Evolutionary conservation across 2,797 vertebrate species (phyloP).

Genomic region (Lophius americanus): DNA sequence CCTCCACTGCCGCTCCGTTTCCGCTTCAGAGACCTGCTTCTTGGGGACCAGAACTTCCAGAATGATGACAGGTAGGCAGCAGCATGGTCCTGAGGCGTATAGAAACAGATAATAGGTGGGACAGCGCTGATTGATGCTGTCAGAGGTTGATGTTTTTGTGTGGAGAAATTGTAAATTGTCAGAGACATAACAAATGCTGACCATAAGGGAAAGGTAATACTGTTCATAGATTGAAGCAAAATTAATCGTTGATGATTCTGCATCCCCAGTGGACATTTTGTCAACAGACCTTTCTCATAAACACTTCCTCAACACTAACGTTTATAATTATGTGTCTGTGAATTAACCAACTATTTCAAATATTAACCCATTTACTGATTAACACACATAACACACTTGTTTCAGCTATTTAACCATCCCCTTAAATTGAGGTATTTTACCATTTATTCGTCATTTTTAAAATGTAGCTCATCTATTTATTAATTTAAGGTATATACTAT

Average conservation of each 20-base stretch:
- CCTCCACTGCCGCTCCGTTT: conserved; percentile 90
- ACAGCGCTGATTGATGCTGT: not conserved
- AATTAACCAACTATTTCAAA: not conserved
- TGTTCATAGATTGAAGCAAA: not conserved
- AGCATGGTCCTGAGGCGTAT: not conserved
- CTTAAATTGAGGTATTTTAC: not conserved
- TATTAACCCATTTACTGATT: not conserved
- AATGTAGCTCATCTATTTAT: not conserved
- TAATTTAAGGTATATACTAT: no score
- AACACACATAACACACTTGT: not conserved
- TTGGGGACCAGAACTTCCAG: conserved; percentile 90
- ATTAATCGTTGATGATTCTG: not conserved
- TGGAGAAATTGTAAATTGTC: not conserved
- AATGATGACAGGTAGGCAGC: conserved; percentile 90
- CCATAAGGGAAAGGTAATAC: not conserved
- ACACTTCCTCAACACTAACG: not conserved
- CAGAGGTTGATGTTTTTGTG: not conserved
- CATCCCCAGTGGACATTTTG: not conserved
- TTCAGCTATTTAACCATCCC: not conserved
- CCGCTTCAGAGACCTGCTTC: conserved; percentile 92
- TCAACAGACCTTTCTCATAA: not conserved
- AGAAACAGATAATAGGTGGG: not conserved
- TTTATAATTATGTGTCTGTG: not conserved
- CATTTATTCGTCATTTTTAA: not conserved
- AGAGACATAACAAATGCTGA: not conserved